These are phyloP conservation scores for Nilaparvata lugens DNA, from an alignment of 1,140 invertebrate genomes.

Conservation along the genomic window DNA sequence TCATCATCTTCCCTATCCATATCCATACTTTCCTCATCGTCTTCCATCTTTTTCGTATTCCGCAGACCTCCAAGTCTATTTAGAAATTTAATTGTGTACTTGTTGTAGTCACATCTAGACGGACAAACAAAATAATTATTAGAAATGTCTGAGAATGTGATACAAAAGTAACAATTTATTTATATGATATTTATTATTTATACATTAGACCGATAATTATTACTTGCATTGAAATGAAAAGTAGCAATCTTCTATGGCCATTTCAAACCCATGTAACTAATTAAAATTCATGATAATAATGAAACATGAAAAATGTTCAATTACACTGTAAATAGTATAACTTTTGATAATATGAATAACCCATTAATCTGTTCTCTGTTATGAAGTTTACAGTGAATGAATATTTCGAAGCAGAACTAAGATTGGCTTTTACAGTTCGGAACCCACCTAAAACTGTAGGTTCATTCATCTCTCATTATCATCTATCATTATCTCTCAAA, in stretches of 20 bases:
- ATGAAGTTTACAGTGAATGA: too few relatives aligned
- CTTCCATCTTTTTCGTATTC: slow-evolving; percentile 32
- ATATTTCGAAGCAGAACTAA: too few relatives aligned
- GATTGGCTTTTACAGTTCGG: too few relatives aligned
- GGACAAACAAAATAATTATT: slow-evolving; percentile 23
- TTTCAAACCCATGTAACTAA: background rate
- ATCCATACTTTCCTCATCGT: background rate
- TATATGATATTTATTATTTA: background rate
- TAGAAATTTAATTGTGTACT: slow-evolving; percentile 61
- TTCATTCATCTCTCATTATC: too few relatives aligned
- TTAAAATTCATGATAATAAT: background rate
- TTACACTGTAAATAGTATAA: too few relatives aligned
- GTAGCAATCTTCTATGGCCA: background rate
- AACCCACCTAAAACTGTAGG: too few relatives aligned
- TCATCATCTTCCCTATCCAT: too few relatives aligned
- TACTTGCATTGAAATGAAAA: background rate
- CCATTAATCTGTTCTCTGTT: too few relatives aligned
- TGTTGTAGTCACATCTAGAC: slow-evolving; percentile 72
- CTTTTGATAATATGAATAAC: too few relatives aligned
- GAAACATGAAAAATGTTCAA: too few relatives aligned
- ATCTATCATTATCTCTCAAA: too few relatives aligned
- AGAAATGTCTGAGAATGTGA: slow-evolving; percentile 10
- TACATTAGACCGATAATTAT: background rate
- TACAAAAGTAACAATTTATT: slow-evolving; percentile 21
- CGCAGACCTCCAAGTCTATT: slow-evolving; percentile 39